phyloP scores from a whole-genome alignment of 2,797 vertebrate genomes.

The Lithobates sylvaticus region DNA sequence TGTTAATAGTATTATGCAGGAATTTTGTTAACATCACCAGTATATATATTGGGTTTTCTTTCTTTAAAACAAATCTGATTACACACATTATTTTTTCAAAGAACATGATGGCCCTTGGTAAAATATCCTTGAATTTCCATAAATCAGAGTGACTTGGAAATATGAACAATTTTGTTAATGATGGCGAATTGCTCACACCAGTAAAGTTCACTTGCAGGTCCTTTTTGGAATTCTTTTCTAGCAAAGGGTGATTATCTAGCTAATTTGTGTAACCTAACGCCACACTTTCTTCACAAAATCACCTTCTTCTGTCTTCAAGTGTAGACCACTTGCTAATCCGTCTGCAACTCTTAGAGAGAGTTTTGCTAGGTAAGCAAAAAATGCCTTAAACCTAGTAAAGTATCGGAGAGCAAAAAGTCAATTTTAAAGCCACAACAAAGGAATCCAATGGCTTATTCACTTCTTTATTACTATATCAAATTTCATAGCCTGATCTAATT shows the following conservation, averaged over 20 bases:
- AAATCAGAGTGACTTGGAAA: conserved; percentile 19
- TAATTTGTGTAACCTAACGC: conserved; percentile 57
- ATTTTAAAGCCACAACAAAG: conserved; percentile 64
- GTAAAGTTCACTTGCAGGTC: conserved; percentile 27
- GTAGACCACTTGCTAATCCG: conserved; percentile 67
- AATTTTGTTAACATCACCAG: no score
- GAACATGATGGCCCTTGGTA: no score
- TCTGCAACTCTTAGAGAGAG: conserved; percentile 61
- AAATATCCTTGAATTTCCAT: neutral
- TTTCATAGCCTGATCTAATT: conserved; percentile 65
- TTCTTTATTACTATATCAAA: conserved; percentile 61
- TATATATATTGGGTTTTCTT: no score
- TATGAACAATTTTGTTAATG: conserved; percentile 29
- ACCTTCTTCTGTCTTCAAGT: conserved; percentile 65
- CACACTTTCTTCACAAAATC: conserved; percentile 59
- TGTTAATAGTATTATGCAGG: no score
- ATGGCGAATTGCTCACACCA: conserved; percentile 2
- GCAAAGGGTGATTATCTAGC: conserved; percentile 62
- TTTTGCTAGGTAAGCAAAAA: conserved; percentile 72
- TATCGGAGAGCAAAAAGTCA: conserved; percentile 68
- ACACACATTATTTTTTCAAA: no score
- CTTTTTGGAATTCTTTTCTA: neutral
- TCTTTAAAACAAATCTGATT: no score
- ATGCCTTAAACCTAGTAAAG: conserved; percentile 62
- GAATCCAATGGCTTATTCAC: conserved; percentile 66